Percentiles rank a stretch among this genome's conserved stretches.
phyloP scores from a whole-genome alignment of 2,797 vertebrate species.

The Crocidura indochinensis region DNA sequence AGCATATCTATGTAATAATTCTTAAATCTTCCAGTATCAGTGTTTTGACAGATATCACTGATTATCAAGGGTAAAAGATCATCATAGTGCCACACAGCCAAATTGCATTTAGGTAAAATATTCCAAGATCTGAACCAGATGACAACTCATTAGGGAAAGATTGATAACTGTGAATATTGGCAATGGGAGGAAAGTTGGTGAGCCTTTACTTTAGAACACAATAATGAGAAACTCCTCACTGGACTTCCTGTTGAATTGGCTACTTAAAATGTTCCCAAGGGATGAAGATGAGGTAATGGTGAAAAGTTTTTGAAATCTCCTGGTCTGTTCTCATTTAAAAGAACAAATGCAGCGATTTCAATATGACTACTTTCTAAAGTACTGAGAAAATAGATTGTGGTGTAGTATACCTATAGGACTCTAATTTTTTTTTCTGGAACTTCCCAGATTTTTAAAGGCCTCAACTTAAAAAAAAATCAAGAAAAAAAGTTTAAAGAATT shows the following conservation, averaged over 20 bases:
- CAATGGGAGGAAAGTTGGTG: conserved; percentile 35
- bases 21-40: not conserved
- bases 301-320: conserved; percentile 51
- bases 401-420: not conserved
- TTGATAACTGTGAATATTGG: conserved; percentile 22
- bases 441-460: not conserved
- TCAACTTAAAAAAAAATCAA: conserved; percentile 18
- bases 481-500: not conserved
- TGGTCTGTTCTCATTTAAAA: conserved; percentile 29
- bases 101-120: conserved; percentile 16
- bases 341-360: conserved; percentile 44
- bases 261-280: conserved; percentile 47
- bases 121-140: not conserved
- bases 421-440: not conserved
- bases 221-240: conserved; percentile 61
- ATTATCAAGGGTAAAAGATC: conserved; percentile 55
- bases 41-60: conserved; percentile 53
- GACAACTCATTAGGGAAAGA: conserved; percentile 46
- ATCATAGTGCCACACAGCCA: not conserved
- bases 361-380: conserved; percentile 27
- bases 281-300: conserved; percentile 67
- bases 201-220: conserved; percentile 56
- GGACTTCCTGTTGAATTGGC: conserved; percentile 65
- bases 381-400: not conserved
- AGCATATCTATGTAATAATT: conserved; percentile 33